Conservation (phyloP, 2,113 vertebrate genomes). For the Bujurquina vittata region DNA sequence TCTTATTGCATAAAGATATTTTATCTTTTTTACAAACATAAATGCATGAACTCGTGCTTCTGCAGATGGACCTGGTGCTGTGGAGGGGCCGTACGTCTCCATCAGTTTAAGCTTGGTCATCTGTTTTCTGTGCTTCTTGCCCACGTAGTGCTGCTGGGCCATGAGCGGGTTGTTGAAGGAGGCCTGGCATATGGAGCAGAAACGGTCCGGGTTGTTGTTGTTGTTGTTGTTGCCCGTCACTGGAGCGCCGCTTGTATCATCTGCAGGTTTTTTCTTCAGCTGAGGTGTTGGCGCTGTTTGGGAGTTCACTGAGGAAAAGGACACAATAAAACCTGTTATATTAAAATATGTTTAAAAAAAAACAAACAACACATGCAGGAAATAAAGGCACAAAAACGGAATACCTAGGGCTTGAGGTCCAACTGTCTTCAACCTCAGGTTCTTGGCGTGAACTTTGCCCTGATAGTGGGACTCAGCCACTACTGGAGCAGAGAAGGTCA, state of each 20-base stretch:
- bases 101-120: slow-evolving; percentile 94
- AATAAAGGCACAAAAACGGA: not conserved
- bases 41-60: not conserved
- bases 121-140: slow-evolving; percentile 96
- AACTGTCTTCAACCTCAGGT: slow-evolving; percentile 87
- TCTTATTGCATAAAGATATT: not conserved
- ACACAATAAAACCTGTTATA: not conserved
- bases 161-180: slow-evolving; percentile 97
- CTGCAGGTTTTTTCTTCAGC: slow-evolving; percentile 47
- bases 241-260: not conserved
- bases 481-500: slow-evolving; percentile 92
- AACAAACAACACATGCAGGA: not conserved
- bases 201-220: slow-evolving; percentile 85
- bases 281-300: slow-evolving; percentile 41
- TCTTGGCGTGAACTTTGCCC: slow-evolving; percentile 97
- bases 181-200: slow-evolving; percentile 94
- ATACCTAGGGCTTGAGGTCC: slow-evolving; percentile 83
- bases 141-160: slow-evolving; percentile 95
- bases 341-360: not conserved
- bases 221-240: slow-evolving; percentile 5
- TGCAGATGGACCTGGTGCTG: slow-evolving; percentile 70
- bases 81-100: slow-evolving; percentile 90
- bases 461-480: slow-evolving; percentile 95
- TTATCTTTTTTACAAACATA: not conserved
- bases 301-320: slow-evolving; percentile 18